Percentiles rank a stretch among this genome's conserved stretches.
Conservation (phyloP, 2,797 vertebrate genomes). For the Dermochelys coriacea region DNA sequence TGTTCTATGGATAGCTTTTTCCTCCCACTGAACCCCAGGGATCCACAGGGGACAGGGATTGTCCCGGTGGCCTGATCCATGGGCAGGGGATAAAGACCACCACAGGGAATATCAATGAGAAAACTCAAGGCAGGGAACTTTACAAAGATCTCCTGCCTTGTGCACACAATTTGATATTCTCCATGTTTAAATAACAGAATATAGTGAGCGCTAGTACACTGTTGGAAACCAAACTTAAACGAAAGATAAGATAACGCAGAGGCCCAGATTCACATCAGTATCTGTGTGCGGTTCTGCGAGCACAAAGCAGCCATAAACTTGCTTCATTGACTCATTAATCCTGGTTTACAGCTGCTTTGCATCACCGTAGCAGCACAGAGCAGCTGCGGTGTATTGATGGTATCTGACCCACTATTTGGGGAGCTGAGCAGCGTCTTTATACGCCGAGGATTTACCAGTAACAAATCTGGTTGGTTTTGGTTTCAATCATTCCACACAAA, state of each 20-base stretch:
- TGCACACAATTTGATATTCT: neutral
- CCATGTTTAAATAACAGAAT: neutral
- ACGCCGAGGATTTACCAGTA: neutral
- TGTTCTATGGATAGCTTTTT: neutral
- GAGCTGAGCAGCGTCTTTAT: neutral
- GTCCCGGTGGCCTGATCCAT: neutral
- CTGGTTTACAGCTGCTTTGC: neutral
- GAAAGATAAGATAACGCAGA: neutral
- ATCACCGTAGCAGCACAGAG: neutral
- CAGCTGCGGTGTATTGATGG: neutral
- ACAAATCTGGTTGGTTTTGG: neutral
- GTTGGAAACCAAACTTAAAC: neutral
- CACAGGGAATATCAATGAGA: conserved; percentile 35
- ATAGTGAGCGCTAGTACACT: neutral
- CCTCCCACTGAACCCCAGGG: neutral
- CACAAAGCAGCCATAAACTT: neutral
- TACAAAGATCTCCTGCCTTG: conserved; percentile 31
- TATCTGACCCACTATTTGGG: neutral
- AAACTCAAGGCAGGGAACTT: conserved; percentile 16
- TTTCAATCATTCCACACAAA: neutral
- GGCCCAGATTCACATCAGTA: neutral
- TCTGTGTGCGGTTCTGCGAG: neutral
- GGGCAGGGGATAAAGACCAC: neutral
- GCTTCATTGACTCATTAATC: neutral
- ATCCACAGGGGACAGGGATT: neutral